A percentile compares a stretch with the other conserved stretches of the same genome.
These are phyloP conservation scores for Athetis lepigone DNA, from an alignment of 2,888 invertebrate species.

Conservation along the genomic window DNA sequence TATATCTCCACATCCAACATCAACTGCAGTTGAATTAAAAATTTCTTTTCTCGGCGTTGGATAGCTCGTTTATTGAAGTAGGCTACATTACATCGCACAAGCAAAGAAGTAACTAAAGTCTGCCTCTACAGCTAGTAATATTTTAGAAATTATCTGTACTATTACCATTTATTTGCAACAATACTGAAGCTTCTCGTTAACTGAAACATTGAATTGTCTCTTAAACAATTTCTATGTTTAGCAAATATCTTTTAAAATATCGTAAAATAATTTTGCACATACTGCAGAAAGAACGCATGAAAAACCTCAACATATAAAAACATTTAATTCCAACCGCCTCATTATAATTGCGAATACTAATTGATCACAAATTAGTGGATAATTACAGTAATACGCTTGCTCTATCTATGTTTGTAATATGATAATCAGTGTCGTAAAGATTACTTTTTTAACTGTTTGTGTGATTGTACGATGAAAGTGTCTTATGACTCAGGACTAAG, in stretches of 20 bases:
- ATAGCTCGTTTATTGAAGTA: no score
- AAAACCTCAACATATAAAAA: neutral
- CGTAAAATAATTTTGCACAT: neutral
- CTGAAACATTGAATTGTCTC: no score
- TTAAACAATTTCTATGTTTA: neutral
- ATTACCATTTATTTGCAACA: no score
- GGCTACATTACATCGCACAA: no score
- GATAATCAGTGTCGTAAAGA: slow-evolving; percentile 54
- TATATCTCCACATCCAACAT: no score
- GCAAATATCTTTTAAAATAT: neutral
- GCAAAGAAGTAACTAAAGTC: no score
- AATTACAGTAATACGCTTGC: slow-evolving; percentile 45
- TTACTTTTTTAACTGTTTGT: slow-evolving; percentile 40
- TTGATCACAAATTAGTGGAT: slow-evolving; percentile 51
- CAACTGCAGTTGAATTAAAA: no score
- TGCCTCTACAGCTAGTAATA: no score
- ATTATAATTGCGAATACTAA: slow-evolving; percentile 49
- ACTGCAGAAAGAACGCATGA: neutral
- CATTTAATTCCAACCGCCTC: slow-evolving; percentile 20
- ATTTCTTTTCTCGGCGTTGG: no score
- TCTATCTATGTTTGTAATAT: slow-evolving; percentile 46
- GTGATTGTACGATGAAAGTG: slow-evolving; percentile 19
- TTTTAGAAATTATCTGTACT: no score
- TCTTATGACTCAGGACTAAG: slow-evolving; percentile 14
- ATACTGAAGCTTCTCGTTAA: no score